phyloP scores from a whole-genome alignment of 2,113 vertebrate species.

The Chroicocephalus ridibundus region DNA sequence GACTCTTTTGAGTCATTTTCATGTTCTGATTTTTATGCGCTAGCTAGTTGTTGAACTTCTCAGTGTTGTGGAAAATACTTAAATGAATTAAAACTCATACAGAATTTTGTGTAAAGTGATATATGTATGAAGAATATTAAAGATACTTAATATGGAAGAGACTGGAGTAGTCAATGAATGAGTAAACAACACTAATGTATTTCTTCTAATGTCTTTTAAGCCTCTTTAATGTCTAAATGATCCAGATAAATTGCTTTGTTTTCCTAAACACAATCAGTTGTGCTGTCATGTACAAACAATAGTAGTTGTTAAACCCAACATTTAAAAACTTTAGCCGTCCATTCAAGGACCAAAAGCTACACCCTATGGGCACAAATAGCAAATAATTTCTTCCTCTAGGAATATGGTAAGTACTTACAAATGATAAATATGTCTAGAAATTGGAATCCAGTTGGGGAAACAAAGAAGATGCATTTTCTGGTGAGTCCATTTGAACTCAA shows the following conservation, averaged over 20 bases:
- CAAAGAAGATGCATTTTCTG: not conserved
- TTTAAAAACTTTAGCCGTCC: not conserved
- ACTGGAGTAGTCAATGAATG: not conserved
- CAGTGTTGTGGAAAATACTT: not conserved
- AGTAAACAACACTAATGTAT: not conserved
- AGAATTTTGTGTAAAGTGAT: not conserved
- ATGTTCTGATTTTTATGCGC: not conserved
- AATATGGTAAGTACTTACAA: not conserved
- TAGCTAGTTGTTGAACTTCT: not conserved
- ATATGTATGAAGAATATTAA: not conserved
- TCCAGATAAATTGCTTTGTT: not conserved
- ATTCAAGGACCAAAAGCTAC: not conserved
- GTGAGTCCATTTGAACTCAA: not conserved
- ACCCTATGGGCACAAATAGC: not conserved
- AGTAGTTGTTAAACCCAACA: not conserved
- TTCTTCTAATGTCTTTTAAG: slow-evolving; percentile 11
- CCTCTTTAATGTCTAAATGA: slow-evolving; percentile 21
- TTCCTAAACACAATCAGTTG: slow-evolving; percentile 23
- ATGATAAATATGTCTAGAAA: not conserved
- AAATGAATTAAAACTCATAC: not conserved
- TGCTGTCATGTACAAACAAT: slow-evolving; percentile 18
- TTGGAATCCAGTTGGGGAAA: not conserved
- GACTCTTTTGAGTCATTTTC: not conserved
- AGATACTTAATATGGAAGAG: not conserved
- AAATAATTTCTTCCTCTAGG: not conserved